Conservation (phyloP, 1,140 invertebrate species). For the Paracyclopina nana region DNA sequence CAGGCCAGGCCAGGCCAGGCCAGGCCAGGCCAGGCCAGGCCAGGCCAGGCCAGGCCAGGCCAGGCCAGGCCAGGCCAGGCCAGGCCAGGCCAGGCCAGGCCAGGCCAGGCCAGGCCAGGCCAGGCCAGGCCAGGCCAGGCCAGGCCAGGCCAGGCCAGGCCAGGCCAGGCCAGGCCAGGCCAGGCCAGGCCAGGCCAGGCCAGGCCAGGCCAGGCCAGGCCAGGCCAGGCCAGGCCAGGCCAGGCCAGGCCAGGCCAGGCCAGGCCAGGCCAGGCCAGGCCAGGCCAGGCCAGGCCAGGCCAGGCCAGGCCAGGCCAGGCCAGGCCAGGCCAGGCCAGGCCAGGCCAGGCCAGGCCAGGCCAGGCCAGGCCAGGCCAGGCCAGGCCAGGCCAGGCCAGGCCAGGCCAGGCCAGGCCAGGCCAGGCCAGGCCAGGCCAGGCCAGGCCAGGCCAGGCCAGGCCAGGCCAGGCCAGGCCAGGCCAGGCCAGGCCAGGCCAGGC, state of each 20-base stretch:
- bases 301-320: slow-evolving; percentile 21
- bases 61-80: slow-evolving; percentile 20
- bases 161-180: slow-evolving; percentile 21
- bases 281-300: slow-evolving; percentile 21
- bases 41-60: slow-evolving; percentile 20
- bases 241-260: slow-evolving; percentile 21
- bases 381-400: slow-evolving; percentile 20
- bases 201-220: slow-evolving; percentile 19
- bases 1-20: slow-evolving; percentile 20
- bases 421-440: slow-evolving; percentile 21
- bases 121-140: slow-evolving; percentile 20
- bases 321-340: slow-evolving; percentile 21
- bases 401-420: slow-evolving; percentile 19
- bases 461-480: slow-evolving; percentile 20
- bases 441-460: slow-evolving; percentile 19
- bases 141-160: slow-evolving; percentile 21
- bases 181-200: slow-evolving; percentile 21
- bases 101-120: slow-evolving; percentile 20
- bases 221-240: slow-evolving; percentile 21
- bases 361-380: slow-evolving; percentile 20
- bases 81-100: slow-evolving; percentile 21
- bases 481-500: slow-evolving; percentile 19
- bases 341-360: slow-evolving; percentile 21
- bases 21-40: slow-evolving; percentile 18
- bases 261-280: slow-evolving; percentile 21